Percentiles rank a stretch among this genome's conserved stretches.
Conservation (phyloP, 2,797 vertebrate species). For the Uromys caudimaculatus region DNA sequence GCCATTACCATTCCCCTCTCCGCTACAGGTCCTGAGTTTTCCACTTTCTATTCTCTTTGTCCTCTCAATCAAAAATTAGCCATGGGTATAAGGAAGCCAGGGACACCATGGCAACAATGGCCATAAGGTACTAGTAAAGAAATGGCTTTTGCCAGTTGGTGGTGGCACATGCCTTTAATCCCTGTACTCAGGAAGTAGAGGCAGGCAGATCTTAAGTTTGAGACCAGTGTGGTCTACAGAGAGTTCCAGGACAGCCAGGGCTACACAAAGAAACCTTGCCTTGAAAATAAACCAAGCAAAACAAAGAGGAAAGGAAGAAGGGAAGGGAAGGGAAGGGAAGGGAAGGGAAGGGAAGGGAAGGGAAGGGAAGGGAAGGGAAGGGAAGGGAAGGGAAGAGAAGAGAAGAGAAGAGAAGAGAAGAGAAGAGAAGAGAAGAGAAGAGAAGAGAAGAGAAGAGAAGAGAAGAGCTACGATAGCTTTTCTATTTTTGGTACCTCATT, state of each 20-base stretch:
- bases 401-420: no score
- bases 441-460: no score
- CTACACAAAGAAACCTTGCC: neutral
- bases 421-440: no score
- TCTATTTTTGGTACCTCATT: neutral
- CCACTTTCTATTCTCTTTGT: neutral
- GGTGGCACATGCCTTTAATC: neutral
- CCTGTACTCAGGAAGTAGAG: neutral
- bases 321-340: no score
- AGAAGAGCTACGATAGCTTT: neutral
- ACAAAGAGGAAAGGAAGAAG: neutral
- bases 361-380: no score
- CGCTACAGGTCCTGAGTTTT: neutral
- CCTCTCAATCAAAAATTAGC: neutral
- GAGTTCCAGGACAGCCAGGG: neutral
- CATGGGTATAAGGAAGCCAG: neutral
- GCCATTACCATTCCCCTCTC: neutral
- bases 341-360: no score
- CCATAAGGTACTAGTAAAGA: neutral
- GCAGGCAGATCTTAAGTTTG: neutral
- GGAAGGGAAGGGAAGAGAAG: no score
- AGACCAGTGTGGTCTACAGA: neutral
- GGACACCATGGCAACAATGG: neutral
- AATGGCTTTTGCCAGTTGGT: neutral
- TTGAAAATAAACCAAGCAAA: neutral